A percentile compares a stretch with the other conserved stretches of the same genome.
These are phyloP conservation scores for Myxocyprinus asiaticus DNA, from an alignment of 2,113 vertebrate genomes.

Conservation along the genomic window DNA sequence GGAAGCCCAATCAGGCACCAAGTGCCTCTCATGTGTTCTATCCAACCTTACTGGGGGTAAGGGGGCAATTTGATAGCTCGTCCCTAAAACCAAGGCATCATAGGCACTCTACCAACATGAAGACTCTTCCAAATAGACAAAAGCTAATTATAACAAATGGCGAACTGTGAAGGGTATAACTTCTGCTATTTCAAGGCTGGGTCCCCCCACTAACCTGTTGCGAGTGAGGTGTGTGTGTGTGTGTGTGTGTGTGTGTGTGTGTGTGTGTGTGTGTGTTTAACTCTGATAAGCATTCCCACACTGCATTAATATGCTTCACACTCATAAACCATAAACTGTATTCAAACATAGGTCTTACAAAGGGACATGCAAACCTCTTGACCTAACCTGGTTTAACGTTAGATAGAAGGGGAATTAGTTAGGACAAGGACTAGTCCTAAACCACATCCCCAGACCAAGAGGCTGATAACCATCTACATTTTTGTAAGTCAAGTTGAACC, in stretches of 20 bases:
- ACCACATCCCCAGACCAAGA: background rate
- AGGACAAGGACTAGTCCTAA: background rate
- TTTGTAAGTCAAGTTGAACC: too few relatives aligned
- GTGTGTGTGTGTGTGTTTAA: constrained; percentile 31
- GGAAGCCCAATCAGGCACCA: background rate
- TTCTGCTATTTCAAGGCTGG: background rate
- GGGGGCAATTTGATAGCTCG: background rate
- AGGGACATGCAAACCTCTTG: background rate
- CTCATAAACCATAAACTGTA: constrained; percentile 28
- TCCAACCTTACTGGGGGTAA: constrained; percentile 1
- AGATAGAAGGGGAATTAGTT: background rate
- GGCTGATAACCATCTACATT: too few relatives aligned
- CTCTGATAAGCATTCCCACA: constrained; percentile 26
- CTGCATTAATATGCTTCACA: constrained; percentile 46
- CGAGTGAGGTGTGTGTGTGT: too few relatives aligned
- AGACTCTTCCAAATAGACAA: background rate
- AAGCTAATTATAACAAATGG: constrained; percentile 30
- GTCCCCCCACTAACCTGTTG: background rate
- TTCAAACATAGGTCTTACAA: constrained; percentile 27
- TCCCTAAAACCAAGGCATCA: background rate
- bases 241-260: too few relatives aligned
- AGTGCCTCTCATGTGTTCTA: background rate
- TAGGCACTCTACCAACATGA: background rate
- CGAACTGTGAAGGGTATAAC: constrained; percentile 47
- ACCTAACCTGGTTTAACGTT: background rate